Base-by-base conservation (phyloP, 2,797 vertebrate genomes). In the Eupleurogrammus muticus region DNA sequence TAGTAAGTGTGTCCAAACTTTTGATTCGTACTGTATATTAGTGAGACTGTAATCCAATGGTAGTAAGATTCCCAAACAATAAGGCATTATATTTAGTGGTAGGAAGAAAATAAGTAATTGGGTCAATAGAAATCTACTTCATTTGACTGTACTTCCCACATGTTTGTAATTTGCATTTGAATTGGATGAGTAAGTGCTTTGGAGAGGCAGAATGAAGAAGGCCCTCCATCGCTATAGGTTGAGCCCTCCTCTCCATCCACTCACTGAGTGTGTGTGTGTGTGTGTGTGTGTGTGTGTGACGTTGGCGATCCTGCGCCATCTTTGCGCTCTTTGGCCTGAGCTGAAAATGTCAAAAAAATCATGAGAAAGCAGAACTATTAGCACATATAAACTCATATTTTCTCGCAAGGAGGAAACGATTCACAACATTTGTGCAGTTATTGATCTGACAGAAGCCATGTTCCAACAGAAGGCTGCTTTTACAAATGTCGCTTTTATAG, bases 301-400 rank as follows among this genome's bases (percentile, higher is more conserved):
- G 66, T 82, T 20, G n/a, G 58, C 23, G 5, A 66, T 67, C 65
- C 40, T 70, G 72, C 54, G 50, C 87, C 79, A 85, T 90, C 76
- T 89, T 87, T 84, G 64, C 67, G 72, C 82, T 82, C 35, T 38
- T 73, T 77, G 77, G 72, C 53, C 73, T 59, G 34, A 72, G 67
- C 68, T 65, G 64, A 23, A 48, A 78, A 73, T 73, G 70, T 73
- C 71, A 79, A 48, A 75, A 34, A 50, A 54, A 59, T 67, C 38
- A 35, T 60, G 16, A 58, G 23, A n/a, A 12, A 59, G 34, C 19
- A 69, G 21, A 53, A 47, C 53, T 7, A 8, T 62, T 47, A 40
- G 36, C 19, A 46, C n/a, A 32, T 62, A 64, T 2, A 46, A 56
- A 24, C 32, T 20, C 17, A 28, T 17, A 46, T 57, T 66, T 44